These are phyloP conservation scores for Manis javanica DNA, from an alignment of 2,797 vertebrate genomes.

Conservation along the genomic window DNA sequence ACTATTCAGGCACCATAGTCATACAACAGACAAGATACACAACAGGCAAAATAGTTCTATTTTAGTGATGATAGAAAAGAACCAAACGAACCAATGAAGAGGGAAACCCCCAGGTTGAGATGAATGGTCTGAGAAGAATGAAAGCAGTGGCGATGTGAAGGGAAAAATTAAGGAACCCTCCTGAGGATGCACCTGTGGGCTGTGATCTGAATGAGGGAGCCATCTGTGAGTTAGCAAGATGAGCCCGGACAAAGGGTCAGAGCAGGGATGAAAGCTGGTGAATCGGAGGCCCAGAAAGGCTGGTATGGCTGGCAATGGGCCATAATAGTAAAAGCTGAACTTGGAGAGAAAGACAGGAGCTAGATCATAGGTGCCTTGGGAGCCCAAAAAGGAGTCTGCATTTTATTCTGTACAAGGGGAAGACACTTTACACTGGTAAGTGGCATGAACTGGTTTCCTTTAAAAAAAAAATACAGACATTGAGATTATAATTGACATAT, in stretches of 20 bases:
- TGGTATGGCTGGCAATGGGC: accelerated
- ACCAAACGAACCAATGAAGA: background rate
- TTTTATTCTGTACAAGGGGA: background rate
- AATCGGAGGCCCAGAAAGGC: background rate
- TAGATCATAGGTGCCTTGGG: background rate
- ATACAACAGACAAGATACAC: background rate
- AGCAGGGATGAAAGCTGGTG: background rate
- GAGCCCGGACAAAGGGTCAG: too few species aligned
- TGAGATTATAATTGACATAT: background rate
- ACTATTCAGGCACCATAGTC: background rate
- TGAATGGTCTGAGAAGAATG: background rate
- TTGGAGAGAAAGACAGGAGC: background rate
- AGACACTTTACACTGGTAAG: background rate
- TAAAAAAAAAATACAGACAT: background rate
- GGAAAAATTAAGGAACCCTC: background rate
- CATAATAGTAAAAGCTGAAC: background rate
- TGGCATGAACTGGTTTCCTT: background rate
- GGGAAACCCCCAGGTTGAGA: background rate
- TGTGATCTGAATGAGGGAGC: background rate
- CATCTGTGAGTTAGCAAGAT: background rate
- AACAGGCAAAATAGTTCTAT: background rate
- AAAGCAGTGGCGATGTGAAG: background rate
- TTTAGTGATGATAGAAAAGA: background rate
- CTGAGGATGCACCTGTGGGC: background rate
- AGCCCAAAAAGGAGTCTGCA: background rate